Conservation (phyloP, 2,797 vertebrate genomes). For the Tragelaphus eurycerus region DNA sequence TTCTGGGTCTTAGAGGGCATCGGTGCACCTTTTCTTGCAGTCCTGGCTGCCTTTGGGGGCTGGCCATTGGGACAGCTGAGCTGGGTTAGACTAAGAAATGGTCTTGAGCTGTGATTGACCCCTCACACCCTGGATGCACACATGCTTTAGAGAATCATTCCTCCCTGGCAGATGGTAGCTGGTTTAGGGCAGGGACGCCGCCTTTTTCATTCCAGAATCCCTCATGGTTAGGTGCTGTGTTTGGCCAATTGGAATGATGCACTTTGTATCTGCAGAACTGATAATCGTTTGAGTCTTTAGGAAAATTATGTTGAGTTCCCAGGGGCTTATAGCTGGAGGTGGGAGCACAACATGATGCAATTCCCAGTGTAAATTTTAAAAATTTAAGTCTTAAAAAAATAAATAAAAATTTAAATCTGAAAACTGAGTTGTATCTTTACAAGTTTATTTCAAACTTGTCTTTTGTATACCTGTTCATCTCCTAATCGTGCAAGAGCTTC, state of each 20-base stretch:
- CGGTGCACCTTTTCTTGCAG: neutral
- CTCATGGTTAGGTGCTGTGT: neutral
- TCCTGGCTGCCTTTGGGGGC: neutral
- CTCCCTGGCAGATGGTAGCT: neutral
- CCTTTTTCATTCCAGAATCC: neutral
- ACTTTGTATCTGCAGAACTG: neutral
- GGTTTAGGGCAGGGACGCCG: neutral
- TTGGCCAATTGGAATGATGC: neutral
- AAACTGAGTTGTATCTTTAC: neutral
- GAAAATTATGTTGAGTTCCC: neutral
- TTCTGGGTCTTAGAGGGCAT: neutral
- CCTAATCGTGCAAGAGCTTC: neutral
- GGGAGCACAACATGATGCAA: neutral
- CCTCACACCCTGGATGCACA: neutral
- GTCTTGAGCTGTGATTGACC: neutral
- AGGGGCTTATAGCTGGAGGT: neutral
- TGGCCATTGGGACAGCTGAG: neutral
- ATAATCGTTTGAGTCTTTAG: neutral
- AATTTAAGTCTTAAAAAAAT: neutral
- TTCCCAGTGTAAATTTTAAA: neutral
- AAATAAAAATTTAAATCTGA: neutral
- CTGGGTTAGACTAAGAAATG: no score
- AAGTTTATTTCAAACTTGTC: no score
- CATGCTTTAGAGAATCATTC: neutral
- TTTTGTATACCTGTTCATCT: no score